These are phyloP conservation scores for Cassiopea xamachana DNA, from an alignment of 30 jellyfish, hydroid and myxozoan genomes.

Conservation along the genomic window DNA sequence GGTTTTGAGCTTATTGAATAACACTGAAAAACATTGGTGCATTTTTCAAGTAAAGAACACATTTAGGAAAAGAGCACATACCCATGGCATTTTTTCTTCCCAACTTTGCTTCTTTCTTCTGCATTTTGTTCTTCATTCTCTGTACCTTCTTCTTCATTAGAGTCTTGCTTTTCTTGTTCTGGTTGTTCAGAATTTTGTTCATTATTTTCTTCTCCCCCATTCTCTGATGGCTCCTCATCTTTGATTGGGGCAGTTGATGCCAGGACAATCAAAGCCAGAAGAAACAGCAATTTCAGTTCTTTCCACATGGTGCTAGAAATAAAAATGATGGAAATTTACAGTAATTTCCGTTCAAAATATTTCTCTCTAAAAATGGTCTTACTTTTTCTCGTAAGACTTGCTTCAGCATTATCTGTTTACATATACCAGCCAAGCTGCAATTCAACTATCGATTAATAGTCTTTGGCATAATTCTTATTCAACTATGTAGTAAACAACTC, in stretches of 20 bases:
- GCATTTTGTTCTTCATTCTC: slow-evolving; percentile 7
- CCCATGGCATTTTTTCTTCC: slow-evolving; percentile 29
- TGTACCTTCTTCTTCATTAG: neutral
- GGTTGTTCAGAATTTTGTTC: neutral
- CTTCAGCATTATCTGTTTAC: too few species aligned
- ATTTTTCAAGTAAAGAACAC: too few species aligned
- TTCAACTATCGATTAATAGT: too few species aligned
- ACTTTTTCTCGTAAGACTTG: too few species aligned
- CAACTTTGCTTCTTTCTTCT: slow-evolving; percentile 14
- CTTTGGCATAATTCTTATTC: too few species aligned
- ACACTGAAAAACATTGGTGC: too few species aligned
- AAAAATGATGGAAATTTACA: neutral
- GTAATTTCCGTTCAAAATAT: neutral
- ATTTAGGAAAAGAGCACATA: neutral
- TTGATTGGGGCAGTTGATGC: slow-evolving; percentile 57
- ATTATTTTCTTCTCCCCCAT: slow-evolving; percentile 2
- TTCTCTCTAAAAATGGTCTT: neutral
- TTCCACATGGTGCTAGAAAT: slow-evolving; percentile 26
- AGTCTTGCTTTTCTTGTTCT: neutral
- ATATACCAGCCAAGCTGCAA: too few species aligned
- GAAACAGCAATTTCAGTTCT: slow-evolving; percentile 16
- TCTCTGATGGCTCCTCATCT: slow-evolving; percentile 15
- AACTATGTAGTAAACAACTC: too few species aligned
- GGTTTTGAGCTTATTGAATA: too few species aligned
- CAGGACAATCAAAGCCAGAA: slow-evolving; percentile 45